Base-by-base conservation (phyloP, 2,888 invertebrate genomes). In the Disparrhopalites patrizii region DNA sequence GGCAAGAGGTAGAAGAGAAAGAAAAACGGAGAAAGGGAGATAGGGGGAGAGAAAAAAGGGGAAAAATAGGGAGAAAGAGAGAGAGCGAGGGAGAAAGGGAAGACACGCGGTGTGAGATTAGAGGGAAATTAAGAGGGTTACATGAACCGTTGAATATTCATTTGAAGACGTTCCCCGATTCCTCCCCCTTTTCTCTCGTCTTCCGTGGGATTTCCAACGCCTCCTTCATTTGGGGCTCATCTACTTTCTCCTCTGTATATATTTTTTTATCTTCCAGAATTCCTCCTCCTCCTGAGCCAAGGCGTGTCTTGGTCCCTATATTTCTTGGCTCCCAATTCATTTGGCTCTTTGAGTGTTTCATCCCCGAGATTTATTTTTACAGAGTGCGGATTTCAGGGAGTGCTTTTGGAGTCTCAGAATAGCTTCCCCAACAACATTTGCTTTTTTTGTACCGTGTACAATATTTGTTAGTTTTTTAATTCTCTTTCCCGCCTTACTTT, bases 71-170 rank as follows among this genome's bases (percentile, higher is more conserved):
- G 1, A 47, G 2, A 47, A 10, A 25, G 25, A 51, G n/a, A 51
- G 25, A 25, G n/a, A 3, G 28, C 51, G 56, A n/a, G n/a, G n/a
- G n/a, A n/a, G 18, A 47, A 20, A 25, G 47, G 47, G 47, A 23
- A 47, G n/a, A 43, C 23, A 61, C 51, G 33, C 51, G 52, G 61
- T 61, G 61, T 51, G 61, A 61, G 61, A 61, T 61, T 61, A 61
- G 51, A 51, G 61, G 52, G 61, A 61, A 61, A 61, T 61, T 61
- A 61, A 61, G 61, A 61, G 61, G 61, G 52, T 61, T 51, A 31
- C 20, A 61, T 36, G 50, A 61, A 27, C n/a, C 36, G 61, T 50
- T 61, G 61, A 61, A 61, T 61, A 61, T 61, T 61, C 61, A 61
- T 61, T 51, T 54, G 31, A 30, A 28, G 33, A 31, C 54, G 20